These are phyloP conservation scores for Channallabes apus DNA, from an alignment of 2,797 vertebrate genomes.

Conservation along the genomic window DNA sequence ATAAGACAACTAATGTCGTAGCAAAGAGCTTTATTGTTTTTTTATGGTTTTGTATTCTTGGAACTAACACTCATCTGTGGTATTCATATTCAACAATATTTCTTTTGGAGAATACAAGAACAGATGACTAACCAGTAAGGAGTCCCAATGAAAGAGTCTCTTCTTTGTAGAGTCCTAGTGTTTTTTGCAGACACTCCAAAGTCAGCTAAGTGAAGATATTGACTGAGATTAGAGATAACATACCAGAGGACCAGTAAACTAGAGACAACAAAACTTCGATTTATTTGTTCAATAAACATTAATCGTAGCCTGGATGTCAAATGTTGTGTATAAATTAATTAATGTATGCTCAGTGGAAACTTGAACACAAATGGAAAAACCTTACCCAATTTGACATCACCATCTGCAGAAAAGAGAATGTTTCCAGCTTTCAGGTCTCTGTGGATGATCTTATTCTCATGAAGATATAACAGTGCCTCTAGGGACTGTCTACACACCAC, in stretches of 20 bases:
- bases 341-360: background rate
- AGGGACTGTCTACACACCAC: conserved; percentile 95
- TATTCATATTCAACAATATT: background rate
- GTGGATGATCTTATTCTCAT: conserved; percentile 97
- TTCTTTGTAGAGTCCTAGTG: conserved; percentile 94
- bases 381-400: conserved; percentile 96
- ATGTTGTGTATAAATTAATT: background rate
- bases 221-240: conserved; percentile 31
- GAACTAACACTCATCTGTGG: background rate
- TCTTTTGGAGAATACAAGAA: background rate
- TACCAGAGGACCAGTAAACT: background rate
- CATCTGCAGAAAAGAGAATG: conserved; percentile 92
- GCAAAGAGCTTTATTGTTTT: background rate
- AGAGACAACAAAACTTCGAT: background rate
- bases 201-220: conserved; percentile 84
- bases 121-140: conserved; percentile 92
- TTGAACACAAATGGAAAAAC: background rate
- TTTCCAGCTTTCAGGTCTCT: conserved; percentile 98
- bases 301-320: background rate
- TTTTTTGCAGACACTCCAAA: conserved; percentile 99
- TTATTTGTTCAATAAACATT: background rate
- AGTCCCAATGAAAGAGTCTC: conserved; percentile 98
- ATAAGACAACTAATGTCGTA: background rate
- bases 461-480: conserved; percentile 91
- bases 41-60: background rate